Percentiles rank a stretch among this genome's conserved stretches.
Evolutionary conservation across 1,140 invertebrate genomes (phyloP).

Genomic region (Dendroctonus valens): DNA sequence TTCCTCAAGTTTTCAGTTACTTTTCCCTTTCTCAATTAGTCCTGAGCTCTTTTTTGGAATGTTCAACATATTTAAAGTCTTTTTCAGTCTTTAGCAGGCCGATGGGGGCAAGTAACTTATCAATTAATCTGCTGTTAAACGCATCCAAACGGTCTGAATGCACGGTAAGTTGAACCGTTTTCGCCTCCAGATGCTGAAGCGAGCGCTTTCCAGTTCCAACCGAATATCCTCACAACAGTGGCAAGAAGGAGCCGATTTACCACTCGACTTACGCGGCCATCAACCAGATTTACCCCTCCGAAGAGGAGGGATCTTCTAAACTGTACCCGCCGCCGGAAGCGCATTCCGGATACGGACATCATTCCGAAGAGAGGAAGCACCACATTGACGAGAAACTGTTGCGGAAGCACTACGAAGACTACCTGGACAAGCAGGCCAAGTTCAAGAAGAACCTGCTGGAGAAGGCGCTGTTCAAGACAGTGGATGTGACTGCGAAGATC

Average conservation of each 20-base stretch:
- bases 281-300: neutral
- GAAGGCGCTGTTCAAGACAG: constrained; percentile 17
- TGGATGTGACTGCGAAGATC: constrained; percentile 20
- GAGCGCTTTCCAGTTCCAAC: neutral
- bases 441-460: constrained; percentile 10
- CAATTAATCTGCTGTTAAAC: too few species aligned
- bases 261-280: constrained; percentile 5
- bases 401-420: constrained; percentile 15
- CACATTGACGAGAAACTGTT: constrained; percentile 5
- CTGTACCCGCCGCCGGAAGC: constrained; percentile 1
- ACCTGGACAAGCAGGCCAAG: constrained; percentile 5
- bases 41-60: too few species aligned
- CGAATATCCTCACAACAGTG: neutral
- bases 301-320: too few species aligned
- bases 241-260: neutral
- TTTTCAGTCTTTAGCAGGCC: too few species aligned
- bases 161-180: constrained; percentile 1
- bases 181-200: neutral
- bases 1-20: too few species aligned
- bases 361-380: too few species aligned
- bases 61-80: too few species aligned
- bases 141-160: too few species aligned
- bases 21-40: too few species aligned
- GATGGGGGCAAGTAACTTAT: too few species aligned
- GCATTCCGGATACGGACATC: too few species aligned